Evolutionary conservation across 2,797 vertebrate species (phyloP).

Genomic region (Acanthis flammea): DNA sequence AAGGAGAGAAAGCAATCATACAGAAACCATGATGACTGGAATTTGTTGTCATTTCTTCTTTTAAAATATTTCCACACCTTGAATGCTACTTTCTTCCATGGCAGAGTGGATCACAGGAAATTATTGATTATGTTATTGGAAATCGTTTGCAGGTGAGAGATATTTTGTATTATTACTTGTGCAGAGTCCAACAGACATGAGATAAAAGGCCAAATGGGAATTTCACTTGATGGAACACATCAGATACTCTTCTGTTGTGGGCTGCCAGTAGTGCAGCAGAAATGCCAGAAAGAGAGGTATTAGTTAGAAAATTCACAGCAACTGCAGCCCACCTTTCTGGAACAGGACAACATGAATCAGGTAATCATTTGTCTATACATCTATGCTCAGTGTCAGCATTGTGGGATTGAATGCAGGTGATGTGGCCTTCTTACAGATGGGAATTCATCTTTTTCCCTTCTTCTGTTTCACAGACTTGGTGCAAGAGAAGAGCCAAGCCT

Average conservation of each 20-base stretch:
- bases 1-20: background rate
- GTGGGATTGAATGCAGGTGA: background rate
- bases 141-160: conserved; percentile 2
- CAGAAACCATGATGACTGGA: background rate
- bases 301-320: conserved; percentile 35
- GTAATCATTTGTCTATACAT: background rate
- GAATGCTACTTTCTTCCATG: background rate
- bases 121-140: conserved; percentile 14
- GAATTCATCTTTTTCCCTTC: background rate
- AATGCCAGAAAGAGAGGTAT: background rate
- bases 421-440: background rate
- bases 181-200: background rate
- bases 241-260: background rate
- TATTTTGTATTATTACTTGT: conserved; percentile 41
- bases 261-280: conserved; percentile 11
- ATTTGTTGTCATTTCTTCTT: background rate
- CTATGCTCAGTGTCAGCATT: background rate
- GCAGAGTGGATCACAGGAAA: background rate
- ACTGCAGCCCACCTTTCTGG: background rate
- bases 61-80: background rate
- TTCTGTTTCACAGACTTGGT: background rate
- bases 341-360: background rate
- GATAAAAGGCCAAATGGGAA: conserved; percentile 7
- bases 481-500: background rate
- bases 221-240: conserved; percentile 19